Conservation (phyloP, 2,113 vertebrate genomes). For the Urocitellus parryii region DNA sequence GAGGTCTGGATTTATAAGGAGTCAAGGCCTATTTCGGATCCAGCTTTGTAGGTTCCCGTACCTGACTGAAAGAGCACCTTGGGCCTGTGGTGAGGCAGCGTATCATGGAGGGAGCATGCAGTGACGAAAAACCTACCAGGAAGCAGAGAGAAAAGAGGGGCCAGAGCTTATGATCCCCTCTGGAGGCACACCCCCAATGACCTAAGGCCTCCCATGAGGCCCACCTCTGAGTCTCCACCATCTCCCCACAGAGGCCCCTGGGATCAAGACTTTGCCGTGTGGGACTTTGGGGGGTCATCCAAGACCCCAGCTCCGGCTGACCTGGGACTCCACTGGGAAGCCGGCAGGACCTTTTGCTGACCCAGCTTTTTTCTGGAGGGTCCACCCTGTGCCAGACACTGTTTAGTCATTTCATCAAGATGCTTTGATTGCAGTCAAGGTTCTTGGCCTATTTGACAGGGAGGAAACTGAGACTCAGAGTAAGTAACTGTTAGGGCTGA, state of each 20-base stretch:
- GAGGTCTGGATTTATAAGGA: background rate
- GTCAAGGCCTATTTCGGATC: too few species aligned
- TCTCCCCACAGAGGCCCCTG: background rate
- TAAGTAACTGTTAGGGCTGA: background rate
- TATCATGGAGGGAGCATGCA: background rate
- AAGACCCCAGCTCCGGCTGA: background rate
- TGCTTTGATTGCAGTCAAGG: background rate
- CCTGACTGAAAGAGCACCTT: background rate
- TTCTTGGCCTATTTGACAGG: background rate
- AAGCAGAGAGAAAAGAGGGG: background rate
- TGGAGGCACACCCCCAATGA: background rate
- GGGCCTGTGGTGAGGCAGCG: background rate
- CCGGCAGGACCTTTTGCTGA: background rate
- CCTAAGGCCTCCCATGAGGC: background rate
- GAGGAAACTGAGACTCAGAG: background rate
- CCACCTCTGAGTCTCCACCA: background rate
- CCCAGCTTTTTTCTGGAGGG: background rate
- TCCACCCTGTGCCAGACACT: background rate
- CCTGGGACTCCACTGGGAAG: background rate
- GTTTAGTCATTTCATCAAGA: background rate
- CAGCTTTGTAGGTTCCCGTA: too few species aligned
- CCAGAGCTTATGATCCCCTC: too few species aligned
- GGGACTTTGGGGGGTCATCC: background rate
- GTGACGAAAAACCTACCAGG: background rate
- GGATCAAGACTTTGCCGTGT: background rate